Evolutionary conservation across 2,888 invertebrate genomes (phyloP).

Genomic region (Microplitis manilae): DNA sequence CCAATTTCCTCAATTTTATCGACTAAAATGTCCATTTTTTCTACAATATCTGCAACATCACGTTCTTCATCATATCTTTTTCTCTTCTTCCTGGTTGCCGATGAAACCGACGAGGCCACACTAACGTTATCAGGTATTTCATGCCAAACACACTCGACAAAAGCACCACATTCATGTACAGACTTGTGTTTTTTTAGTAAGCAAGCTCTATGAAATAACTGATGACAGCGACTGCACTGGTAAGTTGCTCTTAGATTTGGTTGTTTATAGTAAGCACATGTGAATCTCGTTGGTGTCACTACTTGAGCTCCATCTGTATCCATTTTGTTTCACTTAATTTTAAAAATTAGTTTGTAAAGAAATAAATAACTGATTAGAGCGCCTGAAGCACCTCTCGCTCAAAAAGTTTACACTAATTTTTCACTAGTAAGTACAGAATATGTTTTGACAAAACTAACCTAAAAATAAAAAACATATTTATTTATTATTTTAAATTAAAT

Average conservation of each 20-base stretch:
- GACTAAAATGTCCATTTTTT: constrained; percentile 28
- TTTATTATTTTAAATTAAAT: background rate
- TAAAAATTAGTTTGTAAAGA: background rate
- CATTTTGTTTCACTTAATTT: background rate
- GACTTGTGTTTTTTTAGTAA: background rate
- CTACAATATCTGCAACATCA: background rate
- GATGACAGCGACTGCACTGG: background rate
- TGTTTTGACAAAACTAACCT: background rate
- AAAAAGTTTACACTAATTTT: background rate
- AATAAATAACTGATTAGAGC: background rate
- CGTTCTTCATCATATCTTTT: background rate
- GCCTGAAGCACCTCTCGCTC: background rate
- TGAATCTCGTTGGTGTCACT: background rate
- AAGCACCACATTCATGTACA: background rate
- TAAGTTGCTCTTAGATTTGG: background rate
- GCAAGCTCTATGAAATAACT: background rate
- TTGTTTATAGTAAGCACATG: background rate
- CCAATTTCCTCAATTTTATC: constrained; percentile 18
- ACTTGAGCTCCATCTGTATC: background rate
- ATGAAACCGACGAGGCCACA: background rate
- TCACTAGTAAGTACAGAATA: background rate
- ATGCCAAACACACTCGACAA: background rate
- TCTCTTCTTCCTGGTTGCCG: background rate
- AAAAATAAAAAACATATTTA: background rate
- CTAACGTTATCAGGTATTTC: background rate